Evolutionary conservation across 2,888 invertebrate species (phyloP).

Genomic region (Apamea crenata): DNA sequence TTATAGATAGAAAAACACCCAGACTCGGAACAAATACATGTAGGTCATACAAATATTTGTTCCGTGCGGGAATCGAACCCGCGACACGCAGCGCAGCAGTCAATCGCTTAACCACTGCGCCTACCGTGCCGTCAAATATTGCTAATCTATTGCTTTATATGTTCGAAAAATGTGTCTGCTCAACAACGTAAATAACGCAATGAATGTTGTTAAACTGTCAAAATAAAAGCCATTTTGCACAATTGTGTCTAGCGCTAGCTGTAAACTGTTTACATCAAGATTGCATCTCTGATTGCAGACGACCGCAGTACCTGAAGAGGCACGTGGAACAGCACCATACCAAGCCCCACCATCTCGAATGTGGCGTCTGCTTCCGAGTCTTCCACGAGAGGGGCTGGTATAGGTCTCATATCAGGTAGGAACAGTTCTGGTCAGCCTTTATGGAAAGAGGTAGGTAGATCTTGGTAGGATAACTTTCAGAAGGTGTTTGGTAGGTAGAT

Average conservation of each 20-base stretch:
- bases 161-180: neutral
- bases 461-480: neutral
- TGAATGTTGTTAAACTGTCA: neutral
- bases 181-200: neutral
- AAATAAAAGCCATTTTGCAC: neutral
- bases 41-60: too few species aligned
- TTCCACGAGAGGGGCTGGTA: conserved; percentile 75
- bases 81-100: too few species aligned
- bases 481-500: neutral
- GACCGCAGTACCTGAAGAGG: conserved; percentile 76
- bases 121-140: too few species aligned
- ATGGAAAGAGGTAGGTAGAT: neutral
- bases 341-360: conserved; percentile 69
- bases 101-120: too few species aligned
- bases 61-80: too few species aligned
- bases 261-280: neutral
- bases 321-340: conserved; percentile 77
- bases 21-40: too few species aligned
- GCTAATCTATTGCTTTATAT: neutral
- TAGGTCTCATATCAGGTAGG: conserved; percentile 72
- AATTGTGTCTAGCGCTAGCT: neutral
- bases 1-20: too few species aligned
- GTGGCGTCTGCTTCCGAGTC: conserved; percentile 71
- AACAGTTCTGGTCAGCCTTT: neutral
- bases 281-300: conserved; percentile 59